A percentile compares a stretch with the other conserved stretches of the same genome.
These are phyloP conservation scores for Lemur catta DNA, from an alignment of 2,797 vertebrate species.

Conservation along the genomic window DNA sequence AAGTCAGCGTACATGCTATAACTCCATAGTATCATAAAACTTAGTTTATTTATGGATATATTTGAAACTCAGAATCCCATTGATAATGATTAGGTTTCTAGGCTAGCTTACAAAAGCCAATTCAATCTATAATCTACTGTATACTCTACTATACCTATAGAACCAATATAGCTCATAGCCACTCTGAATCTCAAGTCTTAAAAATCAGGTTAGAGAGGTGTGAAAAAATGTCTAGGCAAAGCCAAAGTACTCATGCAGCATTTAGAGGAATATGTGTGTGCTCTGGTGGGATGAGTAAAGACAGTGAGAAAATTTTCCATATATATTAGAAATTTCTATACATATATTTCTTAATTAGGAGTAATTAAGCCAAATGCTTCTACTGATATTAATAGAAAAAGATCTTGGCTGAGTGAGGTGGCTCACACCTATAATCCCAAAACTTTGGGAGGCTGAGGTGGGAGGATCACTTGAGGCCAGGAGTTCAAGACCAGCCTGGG, in stretches of 20 bases:
- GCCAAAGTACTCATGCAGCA: background rate
- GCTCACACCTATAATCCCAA: background rate
- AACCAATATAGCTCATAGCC: background rate
- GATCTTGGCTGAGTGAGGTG: background rate
- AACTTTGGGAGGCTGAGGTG: background rate
- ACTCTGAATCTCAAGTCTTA: constrained; percentile 7
- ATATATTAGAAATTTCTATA: background rate
- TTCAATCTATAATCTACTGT: background rate
- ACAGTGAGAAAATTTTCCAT: background rate
- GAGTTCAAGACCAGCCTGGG: background rate
- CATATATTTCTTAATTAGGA: background rate
- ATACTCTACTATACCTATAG: background rate
- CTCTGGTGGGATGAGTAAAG: background rate
- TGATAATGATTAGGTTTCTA: background rate
- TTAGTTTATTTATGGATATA: constrained; percentile 37
- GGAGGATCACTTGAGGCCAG: background rate
- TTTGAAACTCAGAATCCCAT: background rate
- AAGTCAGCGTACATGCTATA: background rate
- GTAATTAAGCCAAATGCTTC: constrained; percentile 15
- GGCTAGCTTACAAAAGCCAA: background rate
- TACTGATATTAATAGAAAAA: background rate
- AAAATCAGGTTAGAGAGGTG: background rate
- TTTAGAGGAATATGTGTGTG: background rate
- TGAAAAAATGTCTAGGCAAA: constrained; percentile 5
- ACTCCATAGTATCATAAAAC: constrained; percentile 6